Conservation (phyloP, 2,113 vertebrate genomes). For the Petrocephalus zakoni region DNA sequence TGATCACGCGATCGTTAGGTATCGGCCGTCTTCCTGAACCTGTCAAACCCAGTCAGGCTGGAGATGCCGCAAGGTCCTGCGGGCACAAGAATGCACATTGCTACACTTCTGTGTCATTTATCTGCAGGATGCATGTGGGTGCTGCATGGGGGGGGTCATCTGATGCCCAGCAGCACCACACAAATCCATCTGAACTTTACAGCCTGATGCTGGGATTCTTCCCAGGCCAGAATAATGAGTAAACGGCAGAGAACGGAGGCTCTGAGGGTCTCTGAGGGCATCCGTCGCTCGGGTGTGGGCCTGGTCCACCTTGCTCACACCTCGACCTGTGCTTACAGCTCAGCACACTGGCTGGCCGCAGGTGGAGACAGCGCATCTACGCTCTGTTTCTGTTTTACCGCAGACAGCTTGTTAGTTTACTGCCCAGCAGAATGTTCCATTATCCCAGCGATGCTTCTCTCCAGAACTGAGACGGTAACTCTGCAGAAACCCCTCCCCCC, state of each 20-base stretch:
- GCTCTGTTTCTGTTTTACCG: neutral
- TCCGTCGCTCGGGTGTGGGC: neutral
- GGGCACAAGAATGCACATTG: neutral
- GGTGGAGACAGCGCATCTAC: neutral
- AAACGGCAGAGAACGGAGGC: neutral
- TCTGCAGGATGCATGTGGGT: neutral
- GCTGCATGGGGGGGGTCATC: neutral
- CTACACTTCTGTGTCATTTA: neutral
- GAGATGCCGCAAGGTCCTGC: neutral
- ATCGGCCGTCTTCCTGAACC: neutral
- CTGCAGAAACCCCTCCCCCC: neutral
- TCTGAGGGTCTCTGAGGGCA: neutral
- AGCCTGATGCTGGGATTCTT: neutral
- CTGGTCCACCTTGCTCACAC: neutral
- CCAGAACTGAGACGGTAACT: neutral
- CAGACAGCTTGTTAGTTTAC: constrained; percentile 62
- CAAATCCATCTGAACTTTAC: neutral
- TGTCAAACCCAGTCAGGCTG: neutral
- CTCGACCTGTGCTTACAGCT: neutral
- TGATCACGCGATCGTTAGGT: neutral
- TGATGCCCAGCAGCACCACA: neutral
- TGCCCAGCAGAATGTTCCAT: neutral
- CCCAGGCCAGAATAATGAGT: neutral
- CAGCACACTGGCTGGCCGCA: neutral
- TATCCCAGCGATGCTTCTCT: neutral